Conservation (phyloP, 2,797 vertebrate genomes). For the Coluber constrictor region DNA sequence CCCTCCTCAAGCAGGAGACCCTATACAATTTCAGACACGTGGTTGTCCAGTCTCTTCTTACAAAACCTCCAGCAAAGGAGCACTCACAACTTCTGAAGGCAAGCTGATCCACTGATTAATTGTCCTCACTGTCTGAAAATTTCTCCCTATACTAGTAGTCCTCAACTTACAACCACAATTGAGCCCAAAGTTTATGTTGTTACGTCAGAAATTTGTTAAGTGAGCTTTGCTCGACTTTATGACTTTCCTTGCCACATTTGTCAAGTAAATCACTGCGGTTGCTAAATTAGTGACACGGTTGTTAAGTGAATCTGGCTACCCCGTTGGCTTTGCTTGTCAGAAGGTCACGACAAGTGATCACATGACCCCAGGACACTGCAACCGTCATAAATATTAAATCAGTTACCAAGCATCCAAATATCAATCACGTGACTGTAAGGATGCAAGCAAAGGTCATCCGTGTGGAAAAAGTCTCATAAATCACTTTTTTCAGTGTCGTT, state of each 20-base stretch:
- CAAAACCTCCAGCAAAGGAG: not conserved
- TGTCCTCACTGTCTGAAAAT: not conserved
- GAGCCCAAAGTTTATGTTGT: not conserved
- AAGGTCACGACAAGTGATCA: not conserved
- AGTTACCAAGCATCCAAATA: not conserved
- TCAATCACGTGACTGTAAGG: not conserved
- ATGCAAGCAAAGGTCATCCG: not conserved
- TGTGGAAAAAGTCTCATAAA: not conserved
- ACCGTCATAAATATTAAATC: not conserved
- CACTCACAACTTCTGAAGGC: not conserved
- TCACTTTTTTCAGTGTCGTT: not conserved
- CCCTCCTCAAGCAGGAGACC: not conserved
- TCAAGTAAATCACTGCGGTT: not conserved
- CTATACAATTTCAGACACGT: not conserved
- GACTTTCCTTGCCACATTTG: not conserved
- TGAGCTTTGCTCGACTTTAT: not conserved
- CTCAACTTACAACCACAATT: not conserved
- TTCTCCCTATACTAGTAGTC: not conserved
- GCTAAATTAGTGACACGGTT: not conserved
- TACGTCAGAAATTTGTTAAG: not conserved
- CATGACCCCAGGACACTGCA: not conserved
- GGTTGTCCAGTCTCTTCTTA: not conserved
- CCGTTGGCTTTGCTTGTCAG: not conserved
- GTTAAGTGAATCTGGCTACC: not conserved
- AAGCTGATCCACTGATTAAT: not conserved